Base-by-base conservation (phyloP, 2,888 invertebrate species). In the Synergus itoensis region DNA sequence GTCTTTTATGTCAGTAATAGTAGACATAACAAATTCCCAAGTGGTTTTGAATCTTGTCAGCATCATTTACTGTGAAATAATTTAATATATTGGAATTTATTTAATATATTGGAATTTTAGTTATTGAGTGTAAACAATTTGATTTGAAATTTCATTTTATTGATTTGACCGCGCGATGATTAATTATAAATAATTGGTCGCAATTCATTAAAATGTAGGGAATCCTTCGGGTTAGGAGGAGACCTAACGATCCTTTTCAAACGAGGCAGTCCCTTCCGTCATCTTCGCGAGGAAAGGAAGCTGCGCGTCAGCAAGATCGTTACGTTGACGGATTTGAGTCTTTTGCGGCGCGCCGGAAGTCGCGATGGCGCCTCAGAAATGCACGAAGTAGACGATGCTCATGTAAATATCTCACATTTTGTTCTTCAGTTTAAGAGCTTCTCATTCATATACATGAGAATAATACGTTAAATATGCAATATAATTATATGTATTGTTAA, bases 271-370 rank as follows among this genome's bases (percentile, higher is more conserved):
- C 79, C 78, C 83, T 84, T 81, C 84, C 80, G 80, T 86, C 85
- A 80, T 81, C 78, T 82, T 79, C 77, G 76, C 43, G 36, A 80
- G 78, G 57, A 86, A 81, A 90, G 89, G 91, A 91, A 91, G 88
- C 88, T 83, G 82, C 88, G 89, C 90, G 91, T 92, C 92, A 90
- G 88, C 89, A 86, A 91, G 91, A 90, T 92, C 92, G 90, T 92
- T 92, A 91, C 84, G 88, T 85, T 91, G 91, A 92, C 90, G 91
- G 86, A 90, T 89, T 85, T 82, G 84, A 79, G 80, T 79, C 77
- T 78, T 78, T 80, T 64, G 76, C 76, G 60, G 36, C 65, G 81
- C 84, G 81, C 80, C 82, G 84, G 84, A 84, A 83, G 82, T 83
- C 82, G 73, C 80, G 78, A 78, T 78, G 84, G 83, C 84, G 84